These are phyloP conservation scores for Allophyes oxyacanthae DNA, from an alignment of 2,888 invertebrate species.

Conservation along the genomic window DNA sequence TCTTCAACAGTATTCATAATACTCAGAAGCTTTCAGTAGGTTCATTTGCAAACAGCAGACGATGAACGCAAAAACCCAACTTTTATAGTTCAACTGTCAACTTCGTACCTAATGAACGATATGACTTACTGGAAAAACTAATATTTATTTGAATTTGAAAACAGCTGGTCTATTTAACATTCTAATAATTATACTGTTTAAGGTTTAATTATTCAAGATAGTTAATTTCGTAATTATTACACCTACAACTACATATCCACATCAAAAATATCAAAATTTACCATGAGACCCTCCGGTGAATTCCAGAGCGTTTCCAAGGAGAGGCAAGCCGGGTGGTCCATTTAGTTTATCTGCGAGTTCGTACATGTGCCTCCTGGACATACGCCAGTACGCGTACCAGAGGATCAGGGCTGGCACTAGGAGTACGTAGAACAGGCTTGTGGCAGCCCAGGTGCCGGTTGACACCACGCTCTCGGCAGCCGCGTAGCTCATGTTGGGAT, in stretches of 20 bases:
- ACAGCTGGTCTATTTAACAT: too few relatives aligned
- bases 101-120: constrained; percentile 8
- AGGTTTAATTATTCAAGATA: too few relatives aligned
- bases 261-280: constrained; percentile 72
- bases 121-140: too few relatives aligned
- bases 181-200: too few relatives aligned
- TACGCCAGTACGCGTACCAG: constrained; percentile 93
- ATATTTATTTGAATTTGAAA: too few relatives aligned
- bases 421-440: constrained; percentile 92
- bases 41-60: too few relatives aligned
- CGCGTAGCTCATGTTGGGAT: constrained; percentile 77
- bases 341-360: constrained; percentile 92
- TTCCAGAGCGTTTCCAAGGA: constrained; percentile 93
- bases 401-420: constrained; percentile 92
- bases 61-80: too few relatives aligned
- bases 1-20: too few relatives aligned
- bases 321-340: constrained; percentile 92
- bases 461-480: constrained; percentile 80
- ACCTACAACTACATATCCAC: not conserved
- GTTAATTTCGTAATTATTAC: too few relatives aligned
- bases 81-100: constrained; percentile 12
- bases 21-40: too few relatives aligned
- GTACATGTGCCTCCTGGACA: constrained; percentile 92
- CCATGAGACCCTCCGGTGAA: constrained; percentile 93
- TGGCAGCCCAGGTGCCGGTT: constrained; percentile 89